Conservation (phyloP, 2,888 invertebrate species). For the Tridacna crocea region DNA sequence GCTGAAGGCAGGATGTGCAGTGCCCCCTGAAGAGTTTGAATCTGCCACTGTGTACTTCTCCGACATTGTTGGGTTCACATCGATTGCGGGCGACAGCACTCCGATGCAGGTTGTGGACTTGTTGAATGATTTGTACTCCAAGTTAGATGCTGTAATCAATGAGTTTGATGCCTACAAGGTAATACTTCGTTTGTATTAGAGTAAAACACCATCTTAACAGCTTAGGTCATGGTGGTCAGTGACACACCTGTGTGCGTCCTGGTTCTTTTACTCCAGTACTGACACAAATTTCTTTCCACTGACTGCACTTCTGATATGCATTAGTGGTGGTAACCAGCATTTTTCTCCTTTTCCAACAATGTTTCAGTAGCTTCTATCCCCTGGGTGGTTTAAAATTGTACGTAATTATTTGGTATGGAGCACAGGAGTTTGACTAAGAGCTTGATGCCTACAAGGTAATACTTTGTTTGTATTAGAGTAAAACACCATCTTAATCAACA, state of each 20-base stretch:
- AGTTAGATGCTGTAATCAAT: constrained; percentile 47
- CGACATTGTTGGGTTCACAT: constrained; percentile 68
- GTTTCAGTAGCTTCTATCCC: not conserved
- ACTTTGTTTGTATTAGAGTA: too few species aligned
- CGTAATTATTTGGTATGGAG: too few species aligned
- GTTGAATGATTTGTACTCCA: constrained; percentile 54
- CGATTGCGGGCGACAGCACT: constrained; percentile 55
- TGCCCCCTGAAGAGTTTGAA: constrained; percentile 58
- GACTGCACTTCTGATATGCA: not conserved
- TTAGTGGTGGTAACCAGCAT: not conserved
- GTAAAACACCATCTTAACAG: not conserved
- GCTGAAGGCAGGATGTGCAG: constrained; percentile 46
- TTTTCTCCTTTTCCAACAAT: not conserved
- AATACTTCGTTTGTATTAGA: not conserved
- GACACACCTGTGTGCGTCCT: not conserved
- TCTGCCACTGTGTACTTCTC: constrained; percentile 66
- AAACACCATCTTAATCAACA: too few species aligned
- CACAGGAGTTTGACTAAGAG: too few species aligned
- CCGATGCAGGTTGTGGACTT: constrained; percentile 65
- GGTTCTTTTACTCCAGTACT: too few species aligned
- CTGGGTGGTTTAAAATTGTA: too few species aligned
- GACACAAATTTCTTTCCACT: not conserved
- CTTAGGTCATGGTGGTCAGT: not conserved
- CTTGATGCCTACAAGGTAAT: too few species aligned
- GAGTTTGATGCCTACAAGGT: constrained; percentile 57